These are phyloP conservation scores for Drosophila virilis DNA, from an alignment of 1,140 invertebrate species.

Conservation along the genomic window DNA sequence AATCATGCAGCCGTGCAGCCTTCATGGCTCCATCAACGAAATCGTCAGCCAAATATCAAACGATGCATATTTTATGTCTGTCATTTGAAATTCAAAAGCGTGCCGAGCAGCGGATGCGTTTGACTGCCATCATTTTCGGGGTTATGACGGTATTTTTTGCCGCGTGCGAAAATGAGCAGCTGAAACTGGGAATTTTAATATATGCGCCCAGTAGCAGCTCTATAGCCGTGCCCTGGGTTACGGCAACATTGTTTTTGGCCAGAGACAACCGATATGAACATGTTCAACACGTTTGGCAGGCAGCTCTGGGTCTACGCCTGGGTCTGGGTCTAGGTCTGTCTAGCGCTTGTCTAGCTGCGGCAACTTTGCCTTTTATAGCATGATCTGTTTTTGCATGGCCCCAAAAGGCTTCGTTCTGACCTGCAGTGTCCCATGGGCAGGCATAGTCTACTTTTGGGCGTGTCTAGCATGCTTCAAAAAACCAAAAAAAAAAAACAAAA, in stretches of 20 bases:
- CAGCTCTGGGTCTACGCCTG: not conserved
- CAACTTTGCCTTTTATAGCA: constrained; percentile 24
- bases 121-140: constrained; percentile 40
- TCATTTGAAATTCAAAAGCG: constrained; percentile 77
- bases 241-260: constrained; percentile 21
- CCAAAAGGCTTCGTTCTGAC: constrained; percentile 9
- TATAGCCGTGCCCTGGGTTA: constrained; percentile 2
- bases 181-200: constrained; percentile 58
- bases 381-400: constrained; percentile 40
- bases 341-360: constrained; percentile 51
- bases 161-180: constrained; percentile 72
- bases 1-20: constrained; percentile 11
- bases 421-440: constrained; percentile 27
- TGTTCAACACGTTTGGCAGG: constrained; percentile 63
- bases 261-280: constrained; percentile 56
- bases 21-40: constrained; percentile 28
- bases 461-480: constrained; percentile 32
- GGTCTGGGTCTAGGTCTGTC: constrained; percentile 32
- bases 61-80: constrained; percentile 74
- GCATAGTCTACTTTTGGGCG: constrained; percentile 50
- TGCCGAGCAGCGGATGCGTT: constrained; percentile 19
- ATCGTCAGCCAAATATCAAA: constrained; percentile 71
- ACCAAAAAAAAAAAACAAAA: constrained; percentile 13
- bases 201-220: constrained; percentile 42
- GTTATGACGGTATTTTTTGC: constrained; percentile 35